A percentile compares a stretch with the other conserved stretches of the same genome.
Conservation (phyloP, 2,888 invertebrate species). For the Cyclophora punctaria region DNA sequence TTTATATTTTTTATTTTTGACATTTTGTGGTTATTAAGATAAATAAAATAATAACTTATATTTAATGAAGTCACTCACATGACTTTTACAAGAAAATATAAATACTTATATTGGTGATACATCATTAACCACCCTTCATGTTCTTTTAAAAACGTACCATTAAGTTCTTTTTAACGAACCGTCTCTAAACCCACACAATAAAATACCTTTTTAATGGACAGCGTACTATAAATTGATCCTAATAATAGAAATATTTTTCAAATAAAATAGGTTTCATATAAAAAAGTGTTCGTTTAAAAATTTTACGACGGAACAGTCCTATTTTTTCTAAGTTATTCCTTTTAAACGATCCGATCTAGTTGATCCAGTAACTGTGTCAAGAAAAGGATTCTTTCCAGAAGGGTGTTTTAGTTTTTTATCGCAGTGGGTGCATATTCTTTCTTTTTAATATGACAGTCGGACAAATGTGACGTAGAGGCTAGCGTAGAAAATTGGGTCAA, state of each 20-base stretch:
- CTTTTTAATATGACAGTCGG: conserved; percentile 65
- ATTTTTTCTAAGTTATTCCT: conserved; percentile 20
- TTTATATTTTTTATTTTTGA: too few species aligned
- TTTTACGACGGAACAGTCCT: conserved; percentile 54
- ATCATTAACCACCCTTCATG: conserved; percentile 21
- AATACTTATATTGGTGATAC: conserved; percentile 15
- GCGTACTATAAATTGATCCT: conserved; percentile 58
- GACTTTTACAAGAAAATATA: conserved; percentile 8
- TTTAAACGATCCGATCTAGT: conserved; percentile 63
- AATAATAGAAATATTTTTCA: conserved; percentile 68
- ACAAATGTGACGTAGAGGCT: conserved; percentile 29
- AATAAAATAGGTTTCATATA: conserved; percentile 43
- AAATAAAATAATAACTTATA: too few species aligned
- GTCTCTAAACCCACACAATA: conserved; percentile 59
- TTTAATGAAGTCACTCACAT: conserved; percentile 24
- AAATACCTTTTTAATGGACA: conserved; percentile 63
- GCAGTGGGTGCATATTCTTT: conserved; percentile 33
- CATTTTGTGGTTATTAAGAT: too few species aligned
- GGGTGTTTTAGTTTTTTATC: conserved; percentile 56
- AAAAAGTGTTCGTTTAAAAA: conserved; percentile 60
- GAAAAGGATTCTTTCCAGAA: conserved; percentile 59
- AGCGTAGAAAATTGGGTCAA: conserved; percentile 8
- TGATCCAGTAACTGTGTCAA: conserved; percentile 47
- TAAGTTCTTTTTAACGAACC: conserved; percentile 40
- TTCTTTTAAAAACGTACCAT: conserved; percentile 41